These are phyloP conservation scores for Conops quadrifasciatus DNA, from an alignment of 2,888 invertebrate genomes.

Conservation along the genomic window DNA sequence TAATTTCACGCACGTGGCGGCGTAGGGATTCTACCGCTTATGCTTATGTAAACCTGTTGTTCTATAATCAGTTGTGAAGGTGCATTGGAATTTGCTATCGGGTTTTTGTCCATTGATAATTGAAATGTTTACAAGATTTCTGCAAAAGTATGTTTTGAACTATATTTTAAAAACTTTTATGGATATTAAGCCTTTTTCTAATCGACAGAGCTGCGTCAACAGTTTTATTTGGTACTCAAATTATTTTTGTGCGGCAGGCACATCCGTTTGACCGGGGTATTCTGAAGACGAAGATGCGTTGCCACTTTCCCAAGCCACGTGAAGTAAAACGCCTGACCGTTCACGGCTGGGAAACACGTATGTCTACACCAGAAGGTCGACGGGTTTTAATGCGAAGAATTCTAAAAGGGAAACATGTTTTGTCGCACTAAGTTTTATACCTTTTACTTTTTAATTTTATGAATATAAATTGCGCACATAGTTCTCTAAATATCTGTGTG, in stretches of 20 bases:
- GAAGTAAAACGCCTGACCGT: constrained; percentile 76
- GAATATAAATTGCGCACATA: neutral
- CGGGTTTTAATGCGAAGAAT: constrained; percentile 78
- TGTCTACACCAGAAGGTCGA: constrained; percentile 76
- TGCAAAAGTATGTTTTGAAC: constrained; percentile 48
- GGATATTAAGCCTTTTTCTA: neutral
- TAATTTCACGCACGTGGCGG: no score
- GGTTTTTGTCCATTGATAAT: no score
- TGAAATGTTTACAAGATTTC: constrained; percentile 51
- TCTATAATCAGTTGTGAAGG: no score
- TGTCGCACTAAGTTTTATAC: constrained; percentile 69
- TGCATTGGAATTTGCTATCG: no score
- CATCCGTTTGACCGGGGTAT: constrained; percentile 57
- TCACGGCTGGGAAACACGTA: constrained; percentile 76
- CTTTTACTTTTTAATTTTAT: neutral
- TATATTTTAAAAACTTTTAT: constrained; percentile 1
- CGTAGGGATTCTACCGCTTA: no score
- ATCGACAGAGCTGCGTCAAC: constrained; percentile 47
- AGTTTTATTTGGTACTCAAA: constrained; percentile 47
- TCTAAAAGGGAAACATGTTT: constrained; percentile 75
- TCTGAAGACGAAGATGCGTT: constrained; percentile 58
- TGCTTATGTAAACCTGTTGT: no score
- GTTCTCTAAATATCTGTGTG: neutral
- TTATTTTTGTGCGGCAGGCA: constrained; percentile 52
- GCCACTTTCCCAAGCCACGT: constrained; percentile 77